Evolutionary conservation across 2,797 vertebrate species (phyloP), one percentile per base, ranked within the genome.

Genomic region (Euphonia xanthogaster): DNA sequence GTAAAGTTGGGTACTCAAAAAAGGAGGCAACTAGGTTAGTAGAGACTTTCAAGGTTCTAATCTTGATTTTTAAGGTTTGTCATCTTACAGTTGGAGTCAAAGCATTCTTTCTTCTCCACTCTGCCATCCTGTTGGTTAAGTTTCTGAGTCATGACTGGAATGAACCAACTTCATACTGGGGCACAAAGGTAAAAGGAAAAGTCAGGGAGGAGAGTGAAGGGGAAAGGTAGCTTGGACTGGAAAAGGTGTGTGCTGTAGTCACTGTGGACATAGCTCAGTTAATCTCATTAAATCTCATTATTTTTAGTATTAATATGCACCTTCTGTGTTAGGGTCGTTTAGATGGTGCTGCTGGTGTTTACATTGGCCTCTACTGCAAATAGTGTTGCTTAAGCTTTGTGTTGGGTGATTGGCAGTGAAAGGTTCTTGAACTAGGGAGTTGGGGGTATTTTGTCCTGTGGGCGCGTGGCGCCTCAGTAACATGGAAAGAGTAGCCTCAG

Each of bases 141-240:
- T 88, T 88, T 88, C 42, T 85, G 61, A 65, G 20, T 71, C 24
- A 10, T 25, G 48, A 18, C 12, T 67, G 57, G 21, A 65, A 67
- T 0, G 0, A 73, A 47, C n/a, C 63, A 63, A 63, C 27, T 89
- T 84, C 2, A 0, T 47, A 14, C 13, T 13, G 60, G 19, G 24
- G 31, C 37, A 67, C 8, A 72, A 60, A 65, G n/a, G 10, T n/a
- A 5, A 12, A 51, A 39, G 31, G 24, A 37, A 33, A 45, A 73
- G 54, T 30, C 37, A 63, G 31, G 30, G 35, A 57, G 39, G n/a
- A n/a, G 57, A 40, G 18, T 25, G 61, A 76, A 71, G 54, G 79
- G 23, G 70, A 86, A 55, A 33, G 25, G 21, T 66, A 21, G 5
- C 25, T 88, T 51, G 42, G 53, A 6, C 23, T 77, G 81, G 55